Evolutionary conservation across 2,888 invertebrate species (phyloP), one percentile per base, ranked within the genome.

Genomic region (Syritta pipiens): DNA sequence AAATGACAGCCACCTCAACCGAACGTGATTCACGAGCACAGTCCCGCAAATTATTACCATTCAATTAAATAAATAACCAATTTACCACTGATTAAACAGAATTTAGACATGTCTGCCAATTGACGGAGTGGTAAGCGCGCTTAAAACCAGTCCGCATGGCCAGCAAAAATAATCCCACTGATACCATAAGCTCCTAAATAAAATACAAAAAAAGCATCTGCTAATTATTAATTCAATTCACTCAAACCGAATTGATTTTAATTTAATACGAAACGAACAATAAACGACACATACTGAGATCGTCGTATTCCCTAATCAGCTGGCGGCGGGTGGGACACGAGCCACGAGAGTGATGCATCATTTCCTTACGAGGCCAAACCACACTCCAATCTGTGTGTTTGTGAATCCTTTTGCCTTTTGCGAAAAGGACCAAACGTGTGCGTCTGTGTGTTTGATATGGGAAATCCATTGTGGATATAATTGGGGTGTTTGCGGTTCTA

Each of bases 401-500:
- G 30, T 14, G 19, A 26, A 40, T n/a, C 20, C 40, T 20, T 40
- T 40, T n/a, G n/a, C 20, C 24, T 9, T 12, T 19, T 9, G 6
- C 14, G 20, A 4, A 3, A 10, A 32, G 35, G 12, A 46, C 32
- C 24, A 55, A 1, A 32, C 7, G 35, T 24, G 26, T 28, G 20
- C 46, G 26, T 19, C 24, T 35, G 22, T 65, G 32, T 26, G 30
- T 65, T 59, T 46, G 19, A 67, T 67, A 60, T 67, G 67, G 53
- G 26, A 60, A 67, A 55, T 53, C 67, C 40, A 75, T 75, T 75
- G 53, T 53, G 59, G 49, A 59, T 68, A 42, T 57, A 57, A 49
- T 22, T 60, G 60, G 67, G 49, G 37, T 48, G 46, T 26, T 60
- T 75, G 74, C 19, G 74, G 74, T 48, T 44, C 30, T n/a, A 42